A percentile compares a stretch with the other conserved stretches of the same genome.
phyloP scores from a whole-genome alignment of 2,113 vertebrate species.

The Archocentrus centrarchus region DNA sequence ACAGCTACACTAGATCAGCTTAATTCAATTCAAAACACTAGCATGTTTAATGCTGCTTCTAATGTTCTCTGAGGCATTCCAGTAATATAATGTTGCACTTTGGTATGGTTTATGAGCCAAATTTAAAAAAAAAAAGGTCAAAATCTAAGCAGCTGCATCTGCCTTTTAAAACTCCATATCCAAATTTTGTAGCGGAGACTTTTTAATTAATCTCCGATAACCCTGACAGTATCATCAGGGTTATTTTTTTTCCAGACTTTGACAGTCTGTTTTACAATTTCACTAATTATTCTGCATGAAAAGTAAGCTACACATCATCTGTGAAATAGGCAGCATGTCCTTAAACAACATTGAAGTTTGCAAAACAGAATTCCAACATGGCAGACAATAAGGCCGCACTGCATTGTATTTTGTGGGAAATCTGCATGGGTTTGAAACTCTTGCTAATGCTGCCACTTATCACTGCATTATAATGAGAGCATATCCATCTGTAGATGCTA shows the following conservation, averaged over 20 bases:
- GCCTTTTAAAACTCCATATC: conserved; percentile 7
- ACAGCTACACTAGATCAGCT: background rate
- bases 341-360: background rate
- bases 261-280: background rate
- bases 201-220: conserved; percentile 9
- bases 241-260: background rate
- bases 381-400: too few species aligned
- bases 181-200: background rate
- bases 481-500: background rate
- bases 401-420: background rate
- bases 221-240: background rate
- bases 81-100: background rate
- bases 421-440: too few species aligned
- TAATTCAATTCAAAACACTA: conserved; percentile 3
- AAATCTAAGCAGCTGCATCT: background rate
- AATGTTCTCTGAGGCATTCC: background rate
- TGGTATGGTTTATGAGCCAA: background rate
- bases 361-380: background rate
- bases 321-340: too few species aligned
- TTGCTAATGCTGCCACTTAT: background rate
- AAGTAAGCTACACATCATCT: background rate
- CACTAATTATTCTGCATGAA: background rate
- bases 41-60: conserved; percentile 11
- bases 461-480: background rate
- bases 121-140: background rate